Base-by-base conservation (phyloP, 2,113 vertebrate species). In the Rallus limicola region DNA sequence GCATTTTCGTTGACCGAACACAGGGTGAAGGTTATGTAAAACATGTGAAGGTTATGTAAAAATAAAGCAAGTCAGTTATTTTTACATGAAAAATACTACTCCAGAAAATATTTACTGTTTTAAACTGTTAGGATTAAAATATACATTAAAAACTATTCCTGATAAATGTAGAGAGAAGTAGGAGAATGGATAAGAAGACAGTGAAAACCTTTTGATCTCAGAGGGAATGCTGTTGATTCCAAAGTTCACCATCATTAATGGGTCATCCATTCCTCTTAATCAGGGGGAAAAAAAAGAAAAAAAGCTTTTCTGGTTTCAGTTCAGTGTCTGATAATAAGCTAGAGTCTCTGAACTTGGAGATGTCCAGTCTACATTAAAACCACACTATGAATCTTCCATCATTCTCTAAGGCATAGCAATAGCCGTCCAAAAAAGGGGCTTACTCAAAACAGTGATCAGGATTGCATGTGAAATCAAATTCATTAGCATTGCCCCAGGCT, bases 391-490 rank as follows among this genome's bases (percentile, higher is more conserved):
- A 8, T 75, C 48, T 25, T 82, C 55, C 31, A 7, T 82, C 18
- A 9, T n/a, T 82, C 74, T 71, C 28, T 24, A 42, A 88, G 34
- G 28, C 86, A 53, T 75, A 77, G 16, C 20, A 48, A 26, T 44
- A 50, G 10, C 33, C 72, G 34, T 76, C 64, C 63, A 71, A 2
- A 46, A 91, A 87, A 53, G 18, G 52, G 11, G 3, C 86, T 52
- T 69, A 68, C 59, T 92, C 71, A 58, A 67, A 90, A 48, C 34
- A 28, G 46, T 87, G 64, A 80, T 58, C 40, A 81, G 81, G 56
- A 74, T 81, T 88, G 65, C 56, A 76, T 82, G 38, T 86, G 76
- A 93, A 91, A 77, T 77, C 74, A 82, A 94, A 92, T 88, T 78
- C 48, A 83, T 94, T 84, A 91, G 33, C 83, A 68, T 44, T 87